A percentile compares a stretch with the other conserved stretches of the same genome.
These are phyloP conservation scores for Holcopasites calliopsidis DNA, from an alignment of 1,140 invertebrate species.

Conservation along the genomic window DNA sequence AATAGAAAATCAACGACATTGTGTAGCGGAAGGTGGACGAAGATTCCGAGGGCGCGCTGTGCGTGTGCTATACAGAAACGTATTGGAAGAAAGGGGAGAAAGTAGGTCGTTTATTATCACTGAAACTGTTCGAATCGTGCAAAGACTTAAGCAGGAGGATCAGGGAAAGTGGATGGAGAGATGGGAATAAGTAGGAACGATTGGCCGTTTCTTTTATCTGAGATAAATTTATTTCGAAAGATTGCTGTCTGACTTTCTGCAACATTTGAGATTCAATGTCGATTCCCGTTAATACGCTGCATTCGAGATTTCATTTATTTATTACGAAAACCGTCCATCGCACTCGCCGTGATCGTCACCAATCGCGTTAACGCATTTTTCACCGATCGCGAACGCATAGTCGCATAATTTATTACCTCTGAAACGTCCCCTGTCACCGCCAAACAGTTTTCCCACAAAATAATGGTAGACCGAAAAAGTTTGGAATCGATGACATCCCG, in stretches of 20 bases:
- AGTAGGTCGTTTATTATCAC: slow-evolving; percentile 24
- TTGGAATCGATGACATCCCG: too few relatives aligned
- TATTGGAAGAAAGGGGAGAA: background rate
- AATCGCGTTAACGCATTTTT: background rate
- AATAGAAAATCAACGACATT: slow-evolving; percentile 21
- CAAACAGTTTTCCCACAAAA: background rate
- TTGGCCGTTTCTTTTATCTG: background rate
- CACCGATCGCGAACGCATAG: background rate
- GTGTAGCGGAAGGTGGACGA: too few relatives aligned
- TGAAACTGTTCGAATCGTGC: slow-evolving; percentile 3
- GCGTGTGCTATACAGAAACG: background rate
- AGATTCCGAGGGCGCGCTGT: background rate
- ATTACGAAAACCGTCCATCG: background rate
- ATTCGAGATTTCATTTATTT: too few relatives aligned
- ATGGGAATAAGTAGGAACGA: background rate
- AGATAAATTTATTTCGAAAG: too few relatives aligned
- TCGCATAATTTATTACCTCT: background rate
- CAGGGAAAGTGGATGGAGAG: background rate
- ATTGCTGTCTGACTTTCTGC: too few relatives aligned
- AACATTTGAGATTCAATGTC: too few relatives aligned
- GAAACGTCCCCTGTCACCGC: background rate
- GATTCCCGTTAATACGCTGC: too few relatives aligned
- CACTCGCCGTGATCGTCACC: background rate
- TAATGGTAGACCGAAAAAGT: background rate
- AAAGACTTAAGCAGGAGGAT: background rate